These are phyloP conservation scores for Naja naja DNA, from an alignment of 2,113 vertebrate genomes.

Conservation along the genomic window DNA sequence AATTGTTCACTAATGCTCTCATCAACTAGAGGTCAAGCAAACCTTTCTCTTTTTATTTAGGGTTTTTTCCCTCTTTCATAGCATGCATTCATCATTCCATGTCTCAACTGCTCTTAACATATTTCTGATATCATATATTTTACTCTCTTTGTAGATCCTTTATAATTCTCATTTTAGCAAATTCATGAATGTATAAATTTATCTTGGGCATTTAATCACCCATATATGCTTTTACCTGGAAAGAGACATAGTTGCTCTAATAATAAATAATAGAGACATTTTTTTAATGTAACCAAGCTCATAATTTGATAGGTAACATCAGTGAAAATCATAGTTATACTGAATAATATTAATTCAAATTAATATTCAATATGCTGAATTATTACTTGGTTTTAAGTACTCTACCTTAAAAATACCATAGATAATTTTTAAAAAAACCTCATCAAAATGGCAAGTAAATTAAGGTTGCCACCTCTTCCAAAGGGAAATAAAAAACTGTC, in stretches of 20 bases:
- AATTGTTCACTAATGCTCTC: neutral
- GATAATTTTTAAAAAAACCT: neutral
- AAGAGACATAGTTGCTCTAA: neutral
- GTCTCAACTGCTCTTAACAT: neutral
- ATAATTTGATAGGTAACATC: neutral
- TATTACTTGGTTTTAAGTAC: conserved; percentile 2
- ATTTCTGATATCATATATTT: neutral
- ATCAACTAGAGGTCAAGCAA: neutral
- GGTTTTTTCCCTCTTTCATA: neutral
- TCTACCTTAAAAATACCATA: neutral
- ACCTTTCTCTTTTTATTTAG: neutral
- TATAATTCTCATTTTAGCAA: neutral
- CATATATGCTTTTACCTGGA: neutral
- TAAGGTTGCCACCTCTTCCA: conserved; percentile 22
- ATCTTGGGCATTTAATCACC: neutral
- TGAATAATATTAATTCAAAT: neutral
- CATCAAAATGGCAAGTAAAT: conserved; percentile 23
- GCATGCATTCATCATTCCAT: neutral
- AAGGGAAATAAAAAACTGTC: conserved; percentile 18
- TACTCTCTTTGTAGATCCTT: neutral
- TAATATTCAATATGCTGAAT: neutral
- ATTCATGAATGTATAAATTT: neutral
- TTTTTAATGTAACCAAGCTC: neutral
- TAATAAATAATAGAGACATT: neutral
- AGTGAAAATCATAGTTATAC: neutral